Base-by-base conservation (phyloP, 2,113 vertebrate species). In the Cynopterus brachyotis region DNA sequence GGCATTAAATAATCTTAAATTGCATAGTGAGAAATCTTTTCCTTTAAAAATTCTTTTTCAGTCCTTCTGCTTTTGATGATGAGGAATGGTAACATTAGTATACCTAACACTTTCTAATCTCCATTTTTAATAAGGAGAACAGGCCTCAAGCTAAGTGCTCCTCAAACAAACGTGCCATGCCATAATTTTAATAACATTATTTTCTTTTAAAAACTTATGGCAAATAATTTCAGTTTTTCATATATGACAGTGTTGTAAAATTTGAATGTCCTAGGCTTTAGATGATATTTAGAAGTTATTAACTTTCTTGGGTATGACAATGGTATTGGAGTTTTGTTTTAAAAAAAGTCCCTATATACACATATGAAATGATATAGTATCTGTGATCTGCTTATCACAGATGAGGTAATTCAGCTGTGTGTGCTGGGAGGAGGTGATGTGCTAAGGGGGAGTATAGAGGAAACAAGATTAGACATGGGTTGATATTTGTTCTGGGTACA, bases 91-190 rank as follows among this genome's bases (percentile, higher is more conserved):
- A 83, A 69, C 24, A 69, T 12, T 55, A 79, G 24, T 84, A 12
- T 73, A 32, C 15, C 35, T 60, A 89, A 70, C 5, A 67, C 26
- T 47, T 82, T 40, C 19, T 93, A 42, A 88, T 83, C 35, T 85
- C 69, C 67, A 70, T 53, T 96, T 93, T 84, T 92, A 93, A 91
- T 78, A 72, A 53, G 30, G 64, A 89, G 42, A 93, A 91, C 1
- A 73, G 30, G n/a, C 55, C 35, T 91, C 37, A 80, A 93, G 28
- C 10, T 40, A 83, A 96, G 22, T 84, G 11, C 73, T 90, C 26
- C 40, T 70, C n/a, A 83, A 62, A 40, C 32, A 76, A 89, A 6
- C 24, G 59, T 59, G 60, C 17, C 26, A 88, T 73, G 35, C 30
- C 15, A n/a, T 57, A 22, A 76, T 95, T 94, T 92, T 72, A 88